Conservation (phyloP, 23 tunicate genomes). For the Trididemnum nubilum region DNA sequence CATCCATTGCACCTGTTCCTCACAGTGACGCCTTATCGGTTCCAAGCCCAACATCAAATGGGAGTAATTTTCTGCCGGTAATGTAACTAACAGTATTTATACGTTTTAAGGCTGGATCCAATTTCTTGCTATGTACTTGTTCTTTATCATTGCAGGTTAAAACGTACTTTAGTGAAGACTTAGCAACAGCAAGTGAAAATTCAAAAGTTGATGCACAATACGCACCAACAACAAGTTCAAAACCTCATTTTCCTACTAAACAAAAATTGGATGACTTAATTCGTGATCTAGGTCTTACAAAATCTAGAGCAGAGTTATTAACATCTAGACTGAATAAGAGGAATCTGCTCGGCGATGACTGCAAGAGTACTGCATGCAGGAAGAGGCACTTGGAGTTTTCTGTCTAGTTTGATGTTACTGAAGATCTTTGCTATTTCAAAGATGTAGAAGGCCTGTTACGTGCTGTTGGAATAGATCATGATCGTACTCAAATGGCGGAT, state of each 20-base stretch:
- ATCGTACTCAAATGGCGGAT: constrained; percentile 16
- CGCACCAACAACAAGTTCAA: constrained; percentile 24
- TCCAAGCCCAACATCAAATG: constrained; percentile 39
- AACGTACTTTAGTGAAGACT: constrained; percentile 34
- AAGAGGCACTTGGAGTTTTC: constrained; percentile 30
- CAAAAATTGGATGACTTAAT: constrained; percentile 29
- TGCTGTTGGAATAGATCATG: constrained; percentile 29
- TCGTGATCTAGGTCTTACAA: constrained; percentile 27
- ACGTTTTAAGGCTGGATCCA: no score
- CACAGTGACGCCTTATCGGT: constrained; percentile 26
- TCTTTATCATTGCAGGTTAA: constrained; percentile 18
- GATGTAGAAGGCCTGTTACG: constrained; percentile 23
- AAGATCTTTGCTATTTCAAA: constrained; percentile 21
- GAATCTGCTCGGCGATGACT: constrained; percentile 28
- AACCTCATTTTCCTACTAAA: constrained; percentile 34
- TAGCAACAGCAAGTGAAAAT: constrained; percentile 31
- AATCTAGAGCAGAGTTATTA: constrained; percentile 32
- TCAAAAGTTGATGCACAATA: constrained; percentile 32
- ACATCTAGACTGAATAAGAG: constrained; percentile 24
- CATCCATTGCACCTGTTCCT: constrained; percentile 39
- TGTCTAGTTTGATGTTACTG: constrained; percentile 15
- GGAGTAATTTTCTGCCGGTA: constrained; percentile 5
- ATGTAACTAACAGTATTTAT: neutral
- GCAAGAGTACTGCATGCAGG: constrained; percentile 26
- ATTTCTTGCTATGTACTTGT: no score